Base-by-base conservation (phyloP, 2,113 vertebrate species). In the Amphiprion ocellaris region DNA sequence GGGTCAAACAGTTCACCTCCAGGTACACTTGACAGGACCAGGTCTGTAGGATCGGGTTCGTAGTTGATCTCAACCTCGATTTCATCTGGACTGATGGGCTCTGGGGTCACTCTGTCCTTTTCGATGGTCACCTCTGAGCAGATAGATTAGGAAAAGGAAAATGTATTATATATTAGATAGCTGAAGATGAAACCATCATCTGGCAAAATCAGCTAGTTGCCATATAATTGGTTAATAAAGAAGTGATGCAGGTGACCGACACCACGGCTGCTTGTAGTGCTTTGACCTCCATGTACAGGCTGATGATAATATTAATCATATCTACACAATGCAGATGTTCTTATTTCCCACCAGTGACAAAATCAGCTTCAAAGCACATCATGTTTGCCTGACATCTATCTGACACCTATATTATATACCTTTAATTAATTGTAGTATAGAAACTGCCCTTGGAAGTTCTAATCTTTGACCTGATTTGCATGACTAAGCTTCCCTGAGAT, bases 1-100 rank as follows among this genome's bases (percentile, higher is more conserved):
- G 98, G 98, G 88, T 99, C 89, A 72, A 99, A 99, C 79, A 99
- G 96, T 80, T 99, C 96, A 5, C 97, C 98, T 15, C 98, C 98
- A 0, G 98, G 98, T 59, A 99, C 97, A 1, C 96, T 99, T 65
- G 98, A 99, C 65, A 99, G 94, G 69, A 98, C 96, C 88, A 99
- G 90, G 91, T 99, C 98, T 0, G 97, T 96, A 77, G 97, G 98
- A 77, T 99, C 98, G 0, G 97, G 97, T 46, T 98, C 96, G 67
- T 98, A 99, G 93, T 98, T 97, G 78, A 99, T 90, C 10, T 96
- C 92, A n/a, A 99, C 93, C 79, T 98, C 97, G 62, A 98, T 94
- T 1, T 96, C 96, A 1, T 95, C 97, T 17, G 96, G 96, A 89
- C 94, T 87, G 10, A 96, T 76, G 11, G 96, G 95, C 39, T 96